Percentiles rank a stretch among this genome's conserved stretches.
phyloP scores from a whole-genome alignment of 2,113 vertebrate species.

The Gnathonemus longibarbis region DNA sequence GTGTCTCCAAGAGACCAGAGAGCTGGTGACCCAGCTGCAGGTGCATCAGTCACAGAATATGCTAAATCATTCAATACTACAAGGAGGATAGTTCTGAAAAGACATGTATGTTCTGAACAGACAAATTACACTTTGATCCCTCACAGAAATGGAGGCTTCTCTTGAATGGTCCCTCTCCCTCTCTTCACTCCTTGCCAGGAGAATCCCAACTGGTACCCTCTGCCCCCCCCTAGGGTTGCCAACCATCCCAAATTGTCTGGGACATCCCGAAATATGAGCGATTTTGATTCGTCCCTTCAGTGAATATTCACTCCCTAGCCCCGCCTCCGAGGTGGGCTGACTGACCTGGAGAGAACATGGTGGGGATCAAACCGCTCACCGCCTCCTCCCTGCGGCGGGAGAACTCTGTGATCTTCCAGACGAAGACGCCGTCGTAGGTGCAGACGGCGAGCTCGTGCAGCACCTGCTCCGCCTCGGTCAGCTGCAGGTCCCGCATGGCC shows the following conservation, averaged over 20 bases:
- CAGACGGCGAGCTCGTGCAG: constrained; percentile 69
- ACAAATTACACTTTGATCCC: not conserved
- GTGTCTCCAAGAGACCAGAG: not conserved
- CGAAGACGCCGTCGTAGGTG: constrained; percentile 78
- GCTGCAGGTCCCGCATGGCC: constrained; percentile 73
- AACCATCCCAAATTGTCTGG: no score
- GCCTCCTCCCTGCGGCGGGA: constrained; percentile 79
- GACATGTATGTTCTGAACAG: not conserved
- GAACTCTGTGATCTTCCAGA: constrained; percentile 85
- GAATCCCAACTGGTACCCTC: not conserved
- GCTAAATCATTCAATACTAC: not conserved
- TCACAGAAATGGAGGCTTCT: not conserved
- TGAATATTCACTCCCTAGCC: no score
- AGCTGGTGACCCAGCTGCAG: not conserved
- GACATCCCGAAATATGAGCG: no score
- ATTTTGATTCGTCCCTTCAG: no score
- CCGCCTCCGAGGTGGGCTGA: not conserved
- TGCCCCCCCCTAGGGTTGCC: no score
- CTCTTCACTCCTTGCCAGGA: not conserved
- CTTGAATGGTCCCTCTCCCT: not conserved
- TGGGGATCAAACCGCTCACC: constrained; percentile 65
- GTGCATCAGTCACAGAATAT: not conserved
- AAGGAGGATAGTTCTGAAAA: not conserved
- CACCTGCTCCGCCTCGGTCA: constrained; percentile 75
- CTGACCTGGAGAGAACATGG: constrained; percentile 90